Percentiles rank a stretch among this genome's conserved stretches.
Evolutionary conservation across 1,140 invertebrate species (phyloP).

Genomic region (Bathynomus jamesi): DNA sequence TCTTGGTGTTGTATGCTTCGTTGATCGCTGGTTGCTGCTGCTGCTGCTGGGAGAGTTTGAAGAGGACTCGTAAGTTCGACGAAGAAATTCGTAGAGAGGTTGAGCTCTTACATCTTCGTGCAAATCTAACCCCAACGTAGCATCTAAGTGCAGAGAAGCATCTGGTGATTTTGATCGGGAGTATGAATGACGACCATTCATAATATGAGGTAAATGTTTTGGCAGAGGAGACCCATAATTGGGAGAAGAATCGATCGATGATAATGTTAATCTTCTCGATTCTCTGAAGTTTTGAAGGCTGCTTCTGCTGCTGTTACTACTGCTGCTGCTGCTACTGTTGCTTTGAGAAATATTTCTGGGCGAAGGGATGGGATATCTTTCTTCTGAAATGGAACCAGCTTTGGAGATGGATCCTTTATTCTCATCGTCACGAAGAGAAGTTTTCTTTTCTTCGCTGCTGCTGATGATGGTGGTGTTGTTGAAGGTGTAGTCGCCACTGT

Average conservation of each 20-base stretch:
- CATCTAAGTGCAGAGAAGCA: neutral
- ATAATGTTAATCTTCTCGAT: no score
- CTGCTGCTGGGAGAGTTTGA: neutral
- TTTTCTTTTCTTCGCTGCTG: neutral
- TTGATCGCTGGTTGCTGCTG: neutral
- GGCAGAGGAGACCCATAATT: neutral
- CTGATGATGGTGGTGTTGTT: no score
- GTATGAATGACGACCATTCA: neutral
- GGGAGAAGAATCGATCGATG: neutral
- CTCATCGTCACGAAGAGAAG: neutral
- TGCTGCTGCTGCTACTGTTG: neutral
- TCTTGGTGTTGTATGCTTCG: neutral
- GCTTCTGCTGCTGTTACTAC: neutral
- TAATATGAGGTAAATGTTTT: neutral
- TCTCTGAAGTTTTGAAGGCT: no score
- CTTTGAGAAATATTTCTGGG: neutral
- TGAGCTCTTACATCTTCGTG: neutral
- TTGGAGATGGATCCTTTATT: neutral
- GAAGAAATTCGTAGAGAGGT: neutral
- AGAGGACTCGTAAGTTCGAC: neutral
- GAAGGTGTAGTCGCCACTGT: neutral
- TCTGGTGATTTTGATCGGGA: neutral
- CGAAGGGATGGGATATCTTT: neutral
- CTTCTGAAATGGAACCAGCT: neutral
- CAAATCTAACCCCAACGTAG: neutral